Percentiles rank a stretch among this genome's conserved stretches.
These are phyloP conservation scores for Noctua janthe DNA, from an alignment of 2,888 invertebrate species.

Conservation along the genomic window DNA sequence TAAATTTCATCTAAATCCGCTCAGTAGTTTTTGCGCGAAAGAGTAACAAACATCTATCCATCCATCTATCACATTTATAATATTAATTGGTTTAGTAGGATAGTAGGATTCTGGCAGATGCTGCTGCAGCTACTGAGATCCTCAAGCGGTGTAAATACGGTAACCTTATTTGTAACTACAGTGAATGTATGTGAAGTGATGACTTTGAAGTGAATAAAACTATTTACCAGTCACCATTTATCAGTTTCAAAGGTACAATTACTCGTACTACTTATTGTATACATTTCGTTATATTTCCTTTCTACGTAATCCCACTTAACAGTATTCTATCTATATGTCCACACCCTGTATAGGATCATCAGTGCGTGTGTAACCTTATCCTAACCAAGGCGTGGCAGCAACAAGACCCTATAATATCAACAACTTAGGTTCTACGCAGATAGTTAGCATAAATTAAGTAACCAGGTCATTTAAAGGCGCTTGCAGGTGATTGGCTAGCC, in stretches of 20 bases:
- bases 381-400: conserved; percentile 44
- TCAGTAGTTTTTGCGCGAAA: no score
- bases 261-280: not conserved
- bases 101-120: no score
- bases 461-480: conserved; percentile 59
- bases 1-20: no score
- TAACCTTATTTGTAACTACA: no score
- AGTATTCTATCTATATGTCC: not conserved
- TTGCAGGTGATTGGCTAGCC: conserved; percentile 37
- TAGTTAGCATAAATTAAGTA: conserved; percentile 56
- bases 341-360: not conserved
- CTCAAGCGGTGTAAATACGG: no score
- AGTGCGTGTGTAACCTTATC: conserved; percentile 50
- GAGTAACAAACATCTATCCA: no score
- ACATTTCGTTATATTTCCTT: not conserved
- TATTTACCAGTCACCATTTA: no score
- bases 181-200: no score
- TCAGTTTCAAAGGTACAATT: not conserved
- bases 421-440: conserved; percentile 34
- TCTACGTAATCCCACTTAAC: not conserved
- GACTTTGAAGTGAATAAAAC: no score
- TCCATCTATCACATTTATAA: not conserved
- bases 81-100: no score
- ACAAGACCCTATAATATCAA: conserved; percentile 42
- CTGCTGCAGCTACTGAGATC: no score